Evolutionary conservation across 2,888 invertebrate species (phyloP).

Genomic region (Eupithecia pulchellata): DNA sequence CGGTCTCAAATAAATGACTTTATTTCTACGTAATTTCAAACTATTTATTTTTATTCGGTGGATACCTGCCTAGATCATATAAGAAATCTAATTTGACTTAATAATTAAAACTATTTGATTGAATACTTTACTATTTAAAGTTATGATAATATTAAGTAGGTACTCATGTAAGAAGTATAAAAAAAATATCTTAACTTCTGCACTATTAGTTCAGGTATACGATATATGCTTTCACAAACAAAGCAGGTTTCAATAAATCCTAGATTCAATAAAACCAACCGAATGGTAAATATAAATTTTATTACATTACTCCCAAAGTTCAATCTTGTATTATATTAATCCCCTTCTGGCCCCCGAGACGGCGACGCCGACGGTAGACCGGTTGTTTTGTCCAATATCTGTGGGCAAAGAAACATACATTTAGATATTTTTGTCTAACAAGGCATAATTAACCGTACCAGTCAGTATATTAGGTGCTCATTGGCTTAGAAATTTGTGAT

Average conservation of each 20-base stretch:
- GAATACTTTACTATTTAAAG: background rate
- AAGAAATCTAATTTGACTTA: background rate
- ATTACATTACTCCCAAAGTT: conserved; percentile 22
- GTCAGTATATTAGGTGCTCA: background rate
- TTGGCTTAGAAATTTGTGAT: background rate
- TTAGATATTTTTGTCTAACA: background rate
- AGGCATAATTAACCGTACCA: background rate
- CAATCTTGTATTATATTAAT: conserved; percentile 14
- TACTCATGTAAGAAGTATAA: no score
- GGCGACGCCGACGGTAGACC: conserved; percentile 22
- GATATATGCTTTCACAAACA: background rate
- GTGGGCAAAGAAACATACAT: conserved; percentile 28
- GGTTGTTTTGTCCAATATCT: conserved; percentile 31
- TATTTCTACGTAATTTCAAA: no score
- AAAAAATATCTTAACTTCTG: background rate
- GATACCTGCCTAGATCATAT: background rate
- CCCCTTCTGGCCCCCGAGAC: conserved; percentile 24
- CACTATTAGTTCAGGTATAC: background rate
- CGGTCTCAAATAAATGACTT: no score
- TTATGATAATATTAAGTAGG: no score
- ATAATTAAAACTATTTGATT: background rate
- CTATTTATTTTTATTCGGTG: background rate
- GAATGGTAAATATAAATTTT: conserved; percentile 18
- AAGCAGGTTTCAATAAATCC: conserved; percentile 9
- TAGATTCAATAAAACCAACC: conserved; percentile 19